phyloP scores from a whole-genome alignment of 2,113 vertebrate genomes.

The Dolichallabes microphthalmus region DNA sequence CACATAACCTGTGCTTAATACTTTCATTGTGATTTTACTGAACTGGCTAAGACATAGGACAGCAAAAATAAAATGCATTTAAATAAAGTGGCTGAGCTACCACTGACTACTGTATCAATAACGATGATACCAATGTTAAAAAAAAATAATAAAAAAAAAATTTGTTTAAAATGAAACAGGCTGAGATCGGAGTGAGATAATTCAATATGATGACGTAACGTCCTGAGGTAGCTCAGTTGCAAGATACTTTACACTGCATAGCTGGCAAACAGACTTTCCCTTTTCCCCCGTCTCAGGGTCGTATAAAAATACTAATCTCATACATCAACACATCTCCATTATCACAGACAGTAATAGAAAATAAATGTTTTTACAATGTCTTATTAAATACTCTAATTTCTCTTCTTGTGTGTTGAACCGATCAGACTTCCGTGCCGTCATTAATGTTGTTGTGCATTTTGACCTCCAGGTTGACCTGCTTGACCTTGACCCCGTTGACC shows the following conservation, averaged over 20 bases:
- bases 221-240: conserved; percentile 76
- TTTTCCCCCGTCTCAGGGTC: conserved; percentile 56
- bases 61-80: conserved; percentile 48
- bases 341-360: conserved; percentile 77
- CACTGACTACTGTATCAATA: conserved; percentile 37
- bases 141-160: too few relatives aligned
- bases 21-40: conserved; percentile 56
- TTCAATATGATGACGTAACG: conserved; percentile 41
- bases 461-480: conserved; percentile 89
- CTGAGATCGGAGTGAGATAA: conserved; percentile 2
- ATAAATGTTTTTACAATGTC: conserved; percentile 50
- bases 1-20: conserved; percentile 54
- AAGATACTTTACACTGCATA: conserved; percentile 63
- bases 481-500: conserved; percentile 74
- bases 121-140: not conserved
- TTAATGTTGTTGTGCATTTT: conserved; percentile 89
- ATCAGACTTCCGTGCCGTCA: conserved; percentile 91
- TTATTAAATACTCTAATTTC: conserved; percentile 47
- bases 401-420: not conserved
- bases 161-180: conserved; percentile 9
- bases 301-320: conserved; percentile 77
- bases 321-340: conserved; percentile 64
- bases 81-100: conserved; percentile 72
- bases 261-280: conserved; percentile 57
- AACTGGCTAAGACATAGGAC: conserved; percentile 49